Base-by-base conservation (phyloP, 1,140 invertebrate species). In the Drosophila arawakana region DNA sequence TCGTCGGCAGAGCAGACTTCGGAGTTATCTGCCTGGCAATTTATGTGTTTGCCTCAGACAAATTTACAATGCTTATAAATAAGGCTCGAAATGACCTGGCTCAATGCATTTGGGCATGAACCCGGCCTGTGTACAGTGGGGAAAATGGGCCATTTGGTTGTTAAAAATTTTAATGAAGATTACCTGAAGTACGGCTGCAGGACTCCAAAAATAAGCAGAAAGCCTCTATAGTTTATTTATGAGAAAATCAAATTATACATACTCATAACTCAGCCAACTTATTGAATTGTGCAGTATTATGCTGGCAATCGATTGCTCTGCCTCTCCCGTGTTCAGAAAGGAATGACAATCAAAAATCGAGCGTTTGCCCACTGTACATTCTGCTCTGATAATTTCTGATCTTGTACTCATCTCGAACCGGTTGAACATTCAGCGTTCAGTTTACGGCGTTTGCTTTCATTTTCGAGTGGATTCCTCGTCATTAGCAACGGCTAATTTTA, bases 401-500 rank as follows among this genome's bases (percentile, higher is more conserved):
- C 44, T 13, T 43, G 52, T 66, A 57, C 50, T 58, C 44, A 57
- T 34, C 50, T 10, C 50, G 10, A 75, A 73, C 71, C 47, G 55
- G 71, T 75, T 75, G 57, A 35, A 43, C 49, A 57, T 61, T 59
- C 54, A 10, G 50, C 50, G 50, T 73, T 59, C 41, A 11, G 41
- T 65, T 49, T 30, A 3, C 13, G 13, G 30, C 8, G 7, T 54
- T 59, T 68, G 70, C 65, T 73, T 68, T 73, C 73, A 76, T 76
- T 76, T 75, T 71, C 55, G 63, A 49, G 41, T 39, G 35, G 54
- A 35, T 65, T 66, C 52, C 61, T 72, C 41, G 50, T 46, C 70
- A 71, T 76, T 72, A 76, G 52, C 67, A 71, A 10, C 55, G 52
- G 71, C 71, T 69, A 69, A 73, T 61, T 73, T 69, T 68, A 73